A percentile compares a stretch with the other conserved stretches of the same genome.
Evolutionary conservation across 2,113 vertebrate genomes (phyloP).

Genomic region (Melanerpes formicivorus): DNA sequence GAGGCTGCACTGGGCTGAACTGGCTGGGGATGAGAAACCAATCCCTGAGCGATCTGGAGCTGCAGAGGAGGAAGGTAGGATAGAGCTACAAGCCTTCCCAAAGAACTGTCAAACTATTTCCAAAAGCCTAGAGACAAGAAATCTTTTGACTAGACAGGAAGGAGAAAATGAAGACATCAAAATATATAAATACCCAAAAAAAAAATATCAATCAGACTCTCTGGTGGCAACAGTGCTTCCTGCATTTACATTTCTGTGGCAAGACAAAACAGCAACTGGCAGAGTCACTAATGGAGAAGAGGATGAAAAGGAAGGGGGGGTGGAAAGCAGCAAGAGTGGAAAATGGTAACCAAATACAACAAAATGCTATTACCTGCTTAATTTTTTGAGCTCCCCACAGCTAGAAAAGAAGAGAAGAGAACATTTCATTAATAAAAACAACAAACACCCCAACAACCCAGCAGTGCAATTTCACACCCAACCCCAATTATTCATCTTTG

Average conservation of each 20-base stretch:
- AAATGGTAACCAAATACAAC: neutral
- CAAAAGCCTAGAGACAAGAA: conserved; percentile 33
- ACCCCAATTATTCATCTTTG: neutral
- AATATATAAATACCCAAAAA: conserved; percentile 41
- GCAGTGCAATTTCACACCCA: neutral
- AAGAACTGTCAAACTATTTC: conserved; percentile 50
- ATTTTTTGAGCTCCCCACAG: conserved; percentile 95
- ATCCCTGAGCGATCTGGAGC: neutral
- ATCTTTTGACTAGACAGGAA: conserved; percentile 44
- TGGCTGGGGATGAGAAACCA: neutral
- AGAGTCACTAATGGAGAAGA: neutral
- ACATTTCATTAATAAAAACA: neutral
- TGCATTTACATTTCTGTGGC: conserved; percentile 30
- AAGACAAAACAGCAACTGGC: conserved; percentile 51
- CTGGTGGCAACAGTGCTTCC: conserved; percentile 9
- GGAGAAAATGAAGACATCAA: conserved; percentile 52
- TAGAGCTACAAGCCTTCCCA: neutral
- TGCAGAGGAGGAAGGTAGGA: neutral
- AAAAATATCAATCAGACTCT: neutral
- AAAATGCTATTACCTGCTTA: conserved; percentile 83
- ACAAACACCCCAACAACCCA: too few relatives aligned
- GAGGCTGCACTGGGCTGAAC: neutral
- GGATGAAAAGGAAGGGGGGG: neutral
- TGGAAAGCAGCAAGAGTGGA: neutral
- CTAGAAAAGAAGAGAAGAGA: conserved; percentile 68